These are phyloP conservation scores for Oceanodroma tethys DNA, from an alignment of 2,113 vertebrate species.

Conservation along the genomic window DNA sequence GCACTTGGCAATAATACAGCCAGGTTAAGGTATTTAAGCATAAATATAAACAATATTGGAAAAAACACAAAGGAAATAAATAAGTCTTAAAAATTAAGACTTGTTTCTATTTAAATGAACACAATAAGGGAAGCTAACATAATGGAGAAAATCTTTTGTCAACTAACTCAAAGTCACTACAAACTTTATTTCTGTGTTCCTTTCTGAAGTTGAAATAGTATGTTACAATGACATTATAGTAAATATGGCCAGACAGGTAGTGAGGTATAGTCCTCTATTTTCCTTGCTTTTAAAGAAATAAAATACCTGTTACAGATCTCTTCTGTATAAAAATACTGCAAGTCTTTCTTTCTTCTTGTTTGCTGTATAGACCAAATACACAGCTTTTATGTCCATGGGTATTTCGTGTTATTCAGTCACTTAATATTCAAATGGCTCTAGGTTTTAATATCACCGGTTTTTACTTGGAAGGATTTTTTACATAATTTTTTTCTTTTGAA, in stretches of 20 bases:
- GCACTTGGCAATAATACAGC: conserved; percentile 72
- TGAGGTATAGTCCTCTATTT: conserved; percentile 76
- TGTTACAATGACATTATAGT: conserved; percentile 68
- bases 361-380: conserved; percentile 58
- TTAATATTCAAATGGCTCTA: conserved; percentile 72
- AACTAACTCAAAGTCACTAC: conserved; percentile 66
- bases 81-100: conserved; percentile 71
- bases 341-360: conserved; percentile 64
- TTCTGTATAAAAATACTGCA: conserved; percentile 79
- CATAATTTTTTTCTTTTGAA: not conserved
- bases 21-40: conserved; percentile 68
- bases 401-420: conserved; percentile 45
- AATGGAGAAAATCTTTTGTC: conserved; percentile 41
- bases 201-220: conserved; percentile 63
- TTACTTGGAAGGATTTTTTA: conserved; percentile 63
- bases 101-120: conserved; percentile 63
- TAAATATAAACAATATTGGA: conserved; percentile 73
- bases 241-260: conserved; percentile 73
- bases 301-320: conserved; percentile 76
- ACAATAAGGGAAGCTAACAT: conserved; percentile 62
- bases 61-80: conserved; percentile 72
- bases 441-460: conserved; percentile 62
- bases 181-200: conserved; percentile 57
- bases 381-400: conserved; percentile 38
- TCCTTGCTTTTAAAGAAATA: conserved; percentile 75